Evolutionary conservation across 2,797 vertebrate species (phyloP).

Genomic region (Arctocebus calabarensis): DNA sequence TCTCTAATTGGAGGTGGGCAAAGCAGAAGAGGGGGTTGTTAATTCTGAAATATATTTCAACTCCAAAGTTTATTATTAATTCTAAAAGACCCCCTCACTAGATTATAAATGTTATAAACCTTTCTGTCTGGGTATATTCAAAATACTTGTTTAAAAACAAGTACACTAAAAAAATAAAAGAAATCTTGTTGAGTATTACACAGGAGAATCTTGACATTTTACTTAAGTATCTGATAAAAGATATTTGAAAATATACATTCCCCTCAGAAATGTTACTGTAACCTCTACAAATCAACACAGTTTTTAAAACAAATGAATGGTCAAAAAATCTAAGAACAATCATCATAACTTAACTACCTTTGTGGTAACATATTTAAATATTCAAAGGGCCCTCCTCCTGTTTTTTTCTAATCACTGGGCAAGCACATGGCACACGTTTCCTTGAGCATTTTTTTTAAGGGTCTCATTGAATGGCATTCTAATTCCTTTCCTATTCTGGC

Average conservation of each 20-base stretch:
- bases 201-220: constrained; percentile 54
- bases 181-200: neutral
- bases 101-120: constrained; percentile 32
- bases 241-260: constrained; percentile 26
- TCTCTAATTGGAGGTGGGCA: neutral
- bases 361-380: constrained; percentile 45
- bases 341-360: constrained; percentile 48
- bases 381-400: neutral
- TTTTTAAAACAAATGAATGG: constrained; percentile 59
- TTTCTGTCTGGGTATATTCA: constrained; percentile 38
- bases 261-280: constrained; percentile 47
- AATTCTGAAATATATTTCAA: constrained; percentile 28
- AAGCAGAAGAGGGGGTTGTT: constrained; percentile 20
- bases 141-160: constrained; percentile 53
- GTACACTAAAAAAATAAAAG: constrained; percentile 40
- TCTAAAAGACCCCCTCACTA: neutral
- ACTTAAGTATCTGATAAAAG: constrained; percentile 41
- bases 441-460: neutral
- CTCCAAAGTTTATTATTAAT: constrained; percentile 4
- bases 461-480: constrained; percentile 26
- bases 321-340: neutral
- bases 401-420: neutral
- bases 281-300: constrained; percentile 12
- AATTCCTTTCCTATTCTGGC: neutral
- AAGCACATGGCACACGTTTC: neutral